Base-by-base conservation (phyloP, 2,888 invertebrate genomes). In the Emmelina monodactyla region DNA sequence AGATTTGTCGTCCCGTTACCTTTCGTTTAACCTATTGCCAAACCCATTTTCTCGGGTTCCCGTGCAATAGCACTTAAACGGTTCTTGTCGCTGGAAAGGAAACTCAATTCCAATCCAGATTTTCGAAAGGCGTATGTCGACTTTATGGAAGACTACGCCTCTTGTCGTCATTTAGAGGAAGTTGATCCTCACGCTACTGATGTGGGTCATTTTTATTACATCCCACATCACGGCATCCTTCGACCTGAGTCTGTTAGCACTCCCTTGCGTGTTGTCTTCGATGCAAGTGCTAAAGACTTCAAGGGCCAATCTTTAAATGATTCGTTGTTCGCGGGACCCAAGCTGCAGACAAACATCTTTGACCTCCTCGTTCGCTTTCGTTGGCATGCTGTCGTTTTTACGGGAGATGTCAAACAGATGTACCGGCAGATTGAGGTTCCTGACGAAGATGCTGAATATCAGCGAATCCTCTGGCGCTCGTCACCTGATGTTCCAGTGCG, bases 291-390 rank as follows among this genome's bases (percentile, higher is more conserved):
- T n/a, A 33, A 11, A 13, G 28, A 28, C 12, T 10, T 5, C n/a
- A 15, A 33, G n/a, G 33, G 33, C n/a, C 3, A 16, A 11, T 33
- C 33, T 5, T 25, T 33, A 6, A 33, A 33, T 28, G 33, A 33
- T 4, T 28, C 33, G 2, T 28, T 28, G 2, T 16, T 28, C 2
- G 10, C 25, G 3, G 33, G 33, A 11, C 33, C 15, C 2, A 33
- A 33, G 28, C 25, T 33, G 6, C 33, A 33, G 16, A 15, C 10
- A n/a, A 16, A 33, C 16, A 33, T 33, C 11, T 28, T 16, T 10
- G 6, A 16, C n/a, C 3, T 31, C 3, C 6, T 31, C n/a, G 3
- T 31, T 4, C 15, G 15, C n/a, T 31, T 31, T 16, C 15, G 31
- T 3, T 31, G 5, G 31, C 31, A 31, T 31, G 16, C n/a, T 16